A percentile compares a stretch with the other conserved stretches of the same genome.
Evolutionary conservation across 2,888 invertebrate genomes (phyloP).

Genomic region (Tridacna gigas): DNA sequence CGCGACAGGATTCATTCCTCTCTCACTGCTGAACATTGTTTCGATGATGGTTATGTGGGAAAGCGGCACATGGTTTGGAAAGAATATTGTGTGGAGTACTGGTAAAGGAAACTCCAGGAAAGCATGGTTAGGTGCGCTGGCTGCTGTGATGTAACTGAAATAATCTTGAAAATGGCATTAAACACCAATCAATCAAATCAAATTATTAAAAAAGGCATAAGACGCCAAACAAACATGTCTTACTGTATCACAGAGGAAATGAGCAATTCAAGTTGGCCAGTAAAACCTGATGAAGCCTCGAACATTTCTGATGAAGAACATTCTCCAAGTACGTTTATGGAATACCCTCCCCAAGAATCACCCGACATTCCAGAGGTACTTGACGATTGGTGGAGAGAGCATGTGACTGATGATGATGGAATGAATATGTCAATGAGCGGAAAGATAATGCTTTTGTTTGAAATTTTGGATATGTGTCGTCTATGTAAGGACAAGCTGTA

Average conservation of each 20-base stretch:
- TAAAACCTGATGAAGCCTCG: not conserved
- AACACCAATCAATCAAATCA: no score
- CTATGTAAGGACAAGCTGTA: conserved; percentile 98
- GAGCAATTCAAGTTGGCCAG: conserved; percentile 24
- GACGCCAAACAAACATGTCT: no score
- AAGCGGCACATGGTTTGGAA: no score
- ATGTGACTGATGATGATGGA: conserved; percentile 91
- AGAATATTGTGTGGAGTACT: no score
- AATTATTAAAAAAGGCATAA: no score
- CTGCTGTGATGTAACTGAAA: no score
- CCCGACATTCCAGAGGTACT: conserved; percentile 29
- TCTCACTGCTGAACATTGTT: no score
- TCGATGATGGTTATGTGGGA: no score
- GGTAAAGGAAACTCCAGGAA: no score
- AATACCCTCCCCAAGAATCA: not conserved
- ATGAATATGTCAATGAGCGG: conserved; percentile 91
- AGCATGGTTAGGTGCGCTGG: no score
- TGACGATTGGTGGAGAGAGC: conserved; percentile 93
- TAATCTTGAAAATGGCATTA: no score
- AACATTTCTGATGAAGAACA: not conserved
- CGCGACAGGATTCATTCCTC: no score
- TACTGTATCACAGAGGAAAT: not conserved
- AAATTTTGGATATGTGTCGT: conserved; percentile 95
- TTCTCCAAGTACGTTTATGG: not conserved
- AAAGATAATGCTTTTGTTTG: conserved; percentile 93